Evolutionary conservation across 2,888 invertebrate genomes (phyloP).

Genomic region (Theodoxus fluviatilis): DNA sequence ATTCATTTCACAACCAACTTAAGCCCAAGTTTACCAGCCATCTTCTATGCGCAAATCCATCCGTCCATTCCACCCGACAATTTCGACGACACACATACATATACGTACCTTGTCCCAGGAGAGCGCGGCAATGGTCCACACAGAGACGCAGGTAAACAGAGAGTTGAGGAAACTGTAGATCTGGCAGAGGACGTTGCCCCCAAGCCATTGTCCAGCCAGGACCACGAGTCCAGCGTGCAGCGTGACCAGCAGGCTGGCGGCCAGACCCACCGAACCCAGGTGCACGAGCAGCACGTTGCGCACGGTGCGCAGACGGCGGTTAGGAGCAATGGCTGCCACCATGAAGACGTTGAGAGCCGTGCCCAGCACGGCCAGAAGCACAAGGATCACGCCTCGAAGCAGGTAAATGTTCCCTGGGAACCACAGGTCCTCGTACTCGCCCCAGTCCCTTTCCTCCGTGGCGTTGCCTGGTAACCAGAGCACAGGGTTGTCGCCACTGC

Average conservation of each 20-base stretch:
- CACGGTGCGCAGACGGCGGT: slow-evolving; percentile 44
- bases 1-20: no score
- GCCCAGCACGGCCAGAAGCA: slow-evolving; percentile 42
- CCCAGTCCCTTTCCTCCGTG: no score
- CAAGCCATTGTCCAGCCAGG: slow-evolving; percentile 44
- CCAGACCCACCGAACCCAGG: slow-evolving; percentile 43
- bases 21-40: no score
- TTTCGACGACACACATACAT: no score
- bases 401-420: slow-evolving; percentile 26
- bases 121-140: no score
- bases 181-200: slow-evolving; percentile 42
- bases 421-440: slow-evolving; percentile 19
- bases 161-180: slow-evolving; percentile 44
- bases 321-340: slow-evolving; percentile 46
- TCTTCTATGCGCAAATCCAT: no score
- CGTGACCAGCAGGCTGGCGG: slow-evolving; percentile 36
- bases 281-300: slow-evolving; percentile 50
- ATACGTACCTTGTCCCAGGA: no score
- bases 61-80: no score
- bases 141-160: slow-evolving; percentile 40
- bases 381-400: slow-evolving; percentile 38
- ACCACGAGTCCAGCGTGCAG: slow-evolving; percentile 41
- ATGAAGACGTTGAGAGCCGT: slow-evolving; percentile 44
- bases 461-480: no score
- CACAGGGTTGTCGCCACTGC: no score